Conservation (phyloP, 2,888 invertebrate genomes). For the Sthenelais limicola region DNA sequence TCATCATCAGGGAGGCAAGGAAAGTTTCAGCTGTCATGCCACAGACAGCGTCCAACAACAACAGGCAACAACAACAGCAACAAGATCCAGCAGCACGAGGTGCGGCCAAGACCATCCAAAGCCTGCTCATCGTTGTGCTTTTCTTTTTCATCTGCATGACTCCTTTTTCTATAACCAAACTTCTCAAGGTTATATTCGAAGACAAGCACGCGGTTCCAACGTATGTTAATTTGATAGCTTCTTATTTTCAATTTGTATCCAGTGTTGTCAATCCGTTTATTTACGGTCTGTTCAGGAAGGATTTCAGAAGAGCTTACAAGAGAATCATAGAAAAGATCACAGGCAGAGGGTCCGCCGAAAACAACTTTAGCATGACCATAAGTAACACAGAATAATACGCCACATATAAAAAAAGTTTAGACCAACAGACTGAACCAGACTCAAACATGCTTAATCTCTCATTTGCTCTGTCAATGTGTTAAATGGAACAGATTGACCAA, state of each 20-base stretch:
- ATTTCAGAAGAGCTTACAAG: constrained; percentile 60
- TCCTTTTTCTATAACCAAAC: constrained; percentile 70
- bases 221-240: constrained; percentile 61
- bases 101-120: constrained; percentile 55
- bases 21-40: not conserved
- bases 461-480: too few relatives aligned
- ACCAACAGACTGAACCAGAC: too few relatives aligned
- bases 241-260: constrained; percentile 63
- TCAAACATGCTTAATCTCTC: too few relatives aligned
- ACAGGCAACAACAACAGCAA: not conserved
- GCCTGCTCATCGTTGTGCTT: constrained; percentile 65
- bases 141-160: constrained; percentile 70
- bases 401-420: too few relatives aligned
- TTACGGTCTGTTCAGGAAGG: constrained; percentile 67
- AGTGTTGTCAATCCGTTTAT: constrained; percentile 70
- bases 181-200: constrained; percentile 62
- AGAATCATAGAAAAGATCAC: not conserved
- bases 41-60: not conserved
- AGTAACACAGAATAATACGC: too few relatives aligned
- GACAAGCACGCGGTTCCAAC: constrained; percentile 56
- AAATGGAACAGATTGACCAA: too few relatives aligned
- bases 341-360: not conserved
- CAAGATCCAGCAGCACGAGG: constrained; percentile 44
- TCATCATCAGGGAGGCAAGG: constrained; percentile 50
- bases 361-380: too few relatives aligned